These are phyloP conservation scores for Nasonia longicornis DNA, from an alignment of 1,140 invertebrate genomes.

Conservation along the genomic window DNA sequence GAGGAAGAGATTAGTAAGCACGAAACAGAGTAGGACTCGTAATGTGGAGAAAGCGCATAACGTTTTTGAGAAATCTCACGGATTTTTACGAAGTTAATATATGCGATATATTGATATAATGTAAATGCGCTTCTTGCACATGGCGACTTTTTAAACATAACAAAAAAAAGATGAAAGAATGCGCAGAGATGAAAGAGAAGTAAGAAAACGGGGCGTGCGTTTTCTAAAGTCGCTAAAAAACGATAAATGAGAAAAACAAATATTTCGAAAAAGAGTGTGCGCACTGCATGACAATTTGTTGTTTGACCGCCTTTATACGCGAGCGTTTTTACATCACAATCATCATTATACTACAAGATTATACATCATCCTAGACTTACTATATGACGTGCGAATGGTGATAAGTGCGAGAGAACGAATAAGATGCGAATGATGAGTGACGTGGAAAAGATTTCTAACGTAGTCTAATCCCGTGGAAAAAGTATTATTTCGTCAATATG, in stretches of 20 bases:
- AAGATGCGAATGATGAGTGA: slow-evolving; percentile 27
- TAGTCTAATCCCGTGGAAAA: slow-evolving; percentile 58
- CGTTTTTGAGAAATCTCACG: slow-evolving; percentile 32
- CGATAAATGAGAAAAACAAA: slow-evolving; percentile 1
- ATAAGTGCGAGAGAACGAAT: slow-evolving; percentile 29
- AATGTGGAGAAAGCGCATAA: slow-evolving; percentile 28
- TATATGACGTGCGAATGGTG: slow-evolving; percentile 52
- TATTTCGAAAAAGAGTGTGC: slow-evolving; percentile 33
- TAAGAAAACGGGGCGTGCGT: slow-evolving; percentile 9
- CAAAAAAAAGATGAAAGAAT: slow-evolving; percentile 13
- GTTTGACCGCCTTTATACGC: slow-evolving; percentile 49
- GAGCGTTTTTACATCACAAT: slow-evolving; percentile 59
- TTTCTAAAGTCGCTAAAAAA: slow-evolving; percentile 20
- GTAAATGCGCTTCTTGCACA: slow-evolving; percentile 39
- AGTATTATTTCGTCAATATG: slow-evolving; percentile 67
- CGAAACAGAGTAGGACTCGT: slow-evolving; percentile 42
- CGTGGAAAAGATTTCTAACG: slow-evolving; percentile 52
- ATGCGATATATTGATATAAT: slow-evolving; percentile 31
- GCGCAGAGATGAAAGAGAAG: slow-evolving; percentile 13
- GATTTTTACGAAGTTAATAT: slow-evolving; percentile 44
- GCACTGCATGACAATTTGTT: slow-evolving; percentile 55
- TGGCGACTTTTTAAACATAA: slow-evolving; percentile 1
- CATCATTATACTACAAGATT: slow-evolving; percentile 48
- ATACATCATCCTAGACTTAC: slow-evolving; percentile 49
- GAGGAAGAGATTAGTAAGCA: slow-evolving; percentile 28